Conservation (phyloP, 2,113 vertebrate genomes). For the Nicator chloris region DNA sequence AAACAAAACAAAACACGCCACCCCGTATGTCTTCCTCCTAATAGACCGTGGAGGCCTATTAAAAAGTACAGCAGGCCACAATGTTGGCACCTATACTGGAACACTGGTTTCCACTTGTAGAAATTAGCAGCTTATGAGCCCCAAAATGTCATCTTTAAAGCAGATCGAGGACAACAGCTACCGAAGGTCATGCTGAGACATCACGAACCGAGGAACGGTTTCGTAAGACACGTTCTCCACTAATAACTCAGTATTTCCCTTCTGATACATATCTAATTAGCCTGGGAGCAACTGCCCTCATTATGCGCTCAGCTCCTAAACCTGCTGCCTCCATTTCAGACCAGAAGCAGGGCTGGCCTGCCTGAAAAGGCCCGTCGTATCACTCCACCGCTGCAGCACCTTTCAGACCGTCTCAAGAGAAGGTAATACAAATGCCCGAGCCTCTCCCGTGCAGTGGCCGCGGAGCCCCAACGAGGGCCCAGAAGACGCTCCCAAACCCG, state of each 20-base stretch:
- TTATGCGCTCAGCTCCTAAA: not conserved
- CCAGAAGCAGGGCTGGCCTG: not conserved
- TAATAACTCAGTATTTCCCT: not conserved
- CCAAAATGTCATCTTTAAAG: not conserved
- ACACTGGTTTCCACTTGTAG: not conserved
- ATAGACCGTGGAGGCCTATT: accelerated
- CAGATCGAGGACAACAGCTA: not conserved
- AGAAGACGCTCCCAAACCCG: not conserved
- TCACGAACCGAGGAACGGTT: not conserved
- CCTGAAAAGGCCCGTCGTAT: accelerated
- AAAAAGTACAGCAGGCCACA: not conserved
- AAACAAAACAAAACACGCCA: not conserved
- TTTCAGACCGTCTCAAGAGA: accelerated
- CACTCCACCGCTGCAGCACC: not conserved
- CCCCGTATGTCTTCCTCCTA: too few species aligned
- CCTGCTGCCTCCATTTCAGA: not conserved
- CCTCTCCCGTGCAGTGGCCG: accelerated
- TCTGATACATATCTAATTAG: not conserved
- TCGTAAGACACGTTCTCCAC: not conserved
- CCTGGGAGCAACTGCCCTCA: not conserved
- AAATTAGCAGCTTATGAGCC: not conserved
- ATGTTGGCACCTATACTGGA: not conserved
- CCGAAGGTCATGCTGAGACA: not conserved
- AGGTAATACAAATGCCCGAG: accelerated
- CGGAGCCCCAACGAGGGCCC: not conserved